Percentiles rank a stretch among this genome's conserved stretches.
Conservation (phyloP, 2,113 vertebrate species). For the Acrocephalus kingi region DNA sequence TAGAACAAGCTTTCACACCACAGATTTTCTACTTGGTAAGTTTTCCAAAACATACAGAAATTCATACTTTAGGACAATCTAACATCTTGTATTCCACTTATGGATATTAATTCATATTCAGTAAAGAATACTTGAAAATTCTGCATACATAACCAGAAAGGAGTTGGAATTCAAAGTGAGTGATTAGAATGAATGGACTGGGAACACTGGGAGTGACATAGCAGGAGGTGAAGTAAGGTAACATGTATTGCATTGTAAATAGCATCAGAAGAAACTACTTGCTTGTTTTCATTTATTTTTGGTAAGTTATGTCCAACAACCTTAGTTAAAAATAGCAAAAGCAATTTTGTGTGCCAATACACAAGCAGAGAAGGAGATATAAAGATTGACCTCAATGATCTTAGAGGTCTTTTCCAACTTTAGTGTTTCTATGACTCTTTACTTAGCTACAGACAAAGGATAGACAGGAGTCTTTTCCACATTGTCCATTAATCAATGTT, state of each 20-base stretch:
- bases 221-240: background rate
- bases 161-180: background rate
- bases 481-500: background rate
- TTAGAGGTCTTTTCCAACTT: background rate
- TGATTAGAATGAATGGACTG: background rate
- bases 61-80: background rate
- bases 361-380: background rate
- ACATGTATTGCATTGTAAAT: background rate
- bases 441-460: background rate
- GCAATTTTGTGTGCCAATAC: background rate
- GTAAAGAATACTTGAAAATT: background rate
- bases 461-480: background rate
- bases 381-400: background rate
- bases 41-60: background rate
- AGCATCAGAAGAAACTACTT: slow-evolving; percentile 3
- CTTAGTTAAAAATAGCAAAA: slow-evolving; percentile 14
- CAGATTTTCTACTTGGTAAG: background rate
- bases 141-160: background rate
- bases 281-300: slow-evolving; percentile 25
- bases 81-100: background rate
- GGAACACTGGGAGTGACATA: background rate
- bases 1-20: background rate
- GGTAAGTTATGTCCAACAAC: background rate
- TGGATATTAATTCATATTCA: background rate
- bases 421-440: background rate